phyloP scores from a whole-genome alignment of 2,888 invertebrate species.

The Limnephilus auricula region DNA sequence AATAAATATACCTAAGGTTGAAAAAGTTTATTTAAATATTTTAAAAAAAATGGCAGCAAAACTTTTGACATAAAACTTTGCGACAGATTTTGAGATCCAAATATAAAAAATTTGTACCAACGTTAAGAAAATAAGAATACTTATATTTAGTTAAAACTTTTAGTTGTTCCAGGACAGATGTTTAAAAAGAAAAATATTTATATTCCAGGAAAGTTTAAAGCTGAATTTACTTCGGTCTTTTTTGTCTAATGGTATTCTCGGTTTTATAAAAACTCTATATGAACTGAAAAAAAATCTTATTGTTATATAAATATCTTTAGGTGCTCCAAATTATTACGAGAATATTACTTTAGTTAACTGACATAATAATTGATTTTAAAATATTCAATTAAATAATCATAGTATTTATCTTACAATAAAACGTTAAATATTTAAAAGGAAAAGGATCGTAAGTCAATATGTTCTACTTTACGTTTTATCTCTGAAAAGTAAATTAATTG shows the following conservation, averaged over 20 bases:
- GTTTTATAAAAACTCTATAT: not conserved
- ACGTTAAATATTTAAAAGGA: no score
- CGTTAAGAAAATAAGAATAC: not conserved
- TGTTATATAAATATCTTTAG: no score
- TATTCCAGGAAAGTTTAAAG: not conserved
- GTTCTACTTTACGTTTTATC: no score
- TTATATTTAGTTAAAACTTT: not conserved
- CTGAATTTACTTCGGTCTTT: not conserved
- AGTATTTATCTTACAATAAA: no score
- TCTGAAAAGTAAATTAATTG: no score
- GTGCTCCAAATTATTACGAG: no score
- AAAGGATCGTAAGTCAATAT: no score
- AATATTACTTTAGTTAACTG: no score
- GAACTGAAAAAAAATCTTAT: no score
- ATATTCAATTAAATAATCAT: no score
- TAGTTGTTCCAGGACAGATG: not conserved
- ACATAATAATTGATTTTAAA: no score
- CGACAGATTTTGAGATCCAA: not conserved
- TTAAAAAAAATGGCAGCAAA: not conserved
- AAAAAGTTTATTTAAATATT: not conserved
- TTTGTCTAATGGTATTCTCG: not conserved
- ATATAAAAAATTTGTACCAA: not conserved
- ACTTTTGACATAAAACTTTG: not conserved
- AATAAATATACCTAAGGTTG: not conserved
- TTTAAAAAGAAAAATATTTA: not conserved